Base-by-base conservation (phyloP, 2,797 vertebrate genomes). In the Phoeniculus purpureus region DNA sequence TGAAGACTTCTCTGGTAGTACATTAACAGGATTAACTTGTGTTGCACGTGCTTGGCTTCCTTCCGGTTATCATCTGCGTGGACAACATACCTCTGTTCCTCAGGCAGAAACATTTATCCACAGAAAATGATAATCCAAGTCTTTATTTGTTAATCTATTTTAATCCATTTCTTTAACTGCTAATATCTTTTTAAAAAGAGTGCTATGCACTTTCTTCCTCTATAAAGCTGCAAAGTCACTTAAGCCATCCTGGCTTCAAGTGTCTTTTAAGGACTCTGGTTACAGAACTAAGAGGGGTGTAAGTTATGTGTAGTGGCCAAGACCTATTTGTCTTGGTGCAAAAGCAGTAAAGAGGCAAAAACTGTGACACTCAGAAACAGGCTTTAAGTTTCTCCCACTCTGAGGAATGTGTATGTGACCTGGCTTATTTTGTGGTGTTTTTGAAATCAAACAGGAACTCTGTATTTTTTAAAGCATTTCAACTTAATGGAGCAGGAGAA, bases 141-240 rank as follows among this genome's bases (percentile, higher is more conserved):
- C 50, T 87, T 75, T 83, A 67, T 87, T 94, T 87, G 50, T 79
- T 88, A 34, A 59, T 72, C 37, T 91, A 8, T 68, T 82, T 88
- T 62, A 85, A 88, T 84, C 52, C 22, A 50, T 77, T 95, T 89
- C 52, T 91, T 81, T 64, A 81, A 34, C 47, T 89, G 29, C 71
- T 77, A 90, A 40, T 81, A 68, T 81, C 61, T 29, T 92, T 54
- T 84, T 93, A 31, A 64, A 79, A 59, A 82, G 31, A 66, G 12
- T 31, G 50, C 67, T 61, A 50, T n/a, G 15, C 16, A 37, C 64
- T 84, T 81, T 47, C 31, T 88, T 89, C 59, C 59, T 81, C n/a
- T 58, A 21, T 81, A 22, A 92, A 78, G 51, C 83, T 87, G 12
- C 5, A 32, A 68, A 76, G 19, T 75, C 19, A 64, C 62, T 83